Conservation (phyloP, 2,888 invertebrate species). For the Carpatolechia fugitivella region DNA sequence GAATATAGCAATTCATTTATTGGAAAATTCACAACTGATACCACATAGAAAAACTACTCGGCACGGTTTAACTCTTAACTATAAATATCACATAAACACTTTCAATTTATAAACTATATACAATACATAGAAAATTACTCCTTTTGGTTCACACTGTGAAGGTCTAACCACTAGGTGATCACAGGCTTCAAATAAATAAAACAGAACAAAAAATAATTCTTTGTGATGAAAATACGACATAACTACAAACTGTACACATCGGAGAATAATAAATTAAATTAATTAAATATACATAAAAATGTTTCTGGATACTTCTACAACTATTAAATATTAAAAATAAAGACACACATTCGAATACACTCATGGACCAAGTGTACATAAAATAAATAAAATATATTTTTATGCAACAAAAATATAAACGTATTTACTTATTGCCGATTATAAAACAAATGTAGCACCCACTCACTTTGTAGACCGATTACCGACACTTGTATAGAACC, state of each 20-base stretch:
- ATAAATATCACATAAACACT: slow-evolving; percentile 79
- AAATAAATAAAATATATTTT: background rate
- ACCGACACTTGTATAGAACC: background rate
- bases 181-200: slow-evolving; percentile 25
- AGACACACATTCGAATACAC: background rate
- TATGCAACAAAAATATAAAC: background rate
- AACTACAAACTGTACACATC: background rate
- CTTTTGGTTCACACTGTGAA: slow-evolving; percentile 62
- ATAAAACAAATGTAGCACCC: background rate
- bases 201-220: slow-evolving; percentile 8
- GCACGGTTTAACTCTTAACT: slow-evolving; percentile 79
- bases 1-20: slow-evolving; percentile 70
- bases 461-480: background rate
- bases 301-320: no score
- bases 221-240: background rate
- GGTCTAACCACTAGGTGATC: slow-evolving; percentile 47
- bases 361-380: background rate
- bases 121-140: slow-evolving; percentile 62
- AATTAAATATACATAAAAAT: no score
- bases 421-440: background rate
- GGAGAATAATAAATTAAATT: background rate
- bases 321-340: no score
- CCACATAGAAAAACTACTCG: slow-evolving; percentile 80
- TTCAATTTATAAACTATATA: slow-evolving; percentile 75
- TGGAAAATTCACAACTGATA: slow-evolving; percentile 78